A percentile compares a stretch with the other conserved stretches of the same genome.
These are phyloP conservation scores for Pristis pectinata DNA, from an alignment of 2,797 vertebrate species.

Conservation along the genomic window DNA sequence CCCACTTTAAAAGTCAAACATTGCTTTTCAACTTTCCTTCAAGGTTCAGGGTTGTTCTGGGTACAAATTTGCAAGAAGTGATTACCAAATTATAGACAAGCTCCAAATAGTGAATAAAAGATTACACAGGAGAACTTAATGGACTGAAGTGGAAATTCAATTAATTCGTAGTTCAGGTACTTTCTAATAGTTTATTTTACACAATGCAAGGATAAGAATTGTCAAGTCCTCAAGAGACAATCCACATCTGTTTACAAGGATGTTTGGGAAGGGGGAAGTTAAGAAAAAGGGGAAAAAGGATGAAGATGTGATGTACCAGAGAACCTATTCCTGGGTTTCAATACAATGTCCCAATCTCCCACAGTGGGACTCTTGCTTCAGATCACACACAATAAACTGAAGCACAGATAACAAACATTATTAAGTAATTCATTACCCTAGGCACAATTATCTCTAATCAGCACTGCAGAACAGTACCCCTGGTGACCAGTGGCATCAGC, in stretches of 20 bases:
- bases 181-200: not conserved
- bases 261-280: not conserved
- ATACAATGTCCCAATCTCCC: constrained; percentile 22
- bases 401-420: constrained; percentile 33
- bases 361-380: not conserved
- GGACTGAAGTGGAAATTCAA: constrained; percentile 14
- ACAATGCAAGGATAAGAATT: not conserved
- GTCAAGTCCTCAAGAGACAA: not conserved
- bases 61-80: not conserved
- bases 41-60: constrained; percentile 16
- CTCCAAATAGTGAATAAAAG: constrained; percentile 15
- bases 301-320: not conserved
- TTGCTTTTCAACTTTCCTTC: constrained; percentile 23
- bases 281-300: not conserved
- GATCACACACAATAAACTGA: constrained; percentile 1
- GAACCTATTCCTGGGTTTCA: constrained; percentile 32
- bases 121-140: constrained; percentile 15
- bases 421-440: constrained; percentile 33
- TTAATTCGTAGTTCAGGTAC: not conserved
- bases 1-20: constrained; percentile 31
- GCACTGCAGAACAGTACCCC: not conserved
- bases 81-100: not conserved
- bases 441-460: constrained; percentile 21
- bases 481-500: constrained; percentile 16
- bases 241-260: not conserved